Evolutionary conservation across 2,113 vertebrate species (phyloP), one percentile per base, ranked within the genome.

Genomic region (Vulpes lagopus): DNA sequence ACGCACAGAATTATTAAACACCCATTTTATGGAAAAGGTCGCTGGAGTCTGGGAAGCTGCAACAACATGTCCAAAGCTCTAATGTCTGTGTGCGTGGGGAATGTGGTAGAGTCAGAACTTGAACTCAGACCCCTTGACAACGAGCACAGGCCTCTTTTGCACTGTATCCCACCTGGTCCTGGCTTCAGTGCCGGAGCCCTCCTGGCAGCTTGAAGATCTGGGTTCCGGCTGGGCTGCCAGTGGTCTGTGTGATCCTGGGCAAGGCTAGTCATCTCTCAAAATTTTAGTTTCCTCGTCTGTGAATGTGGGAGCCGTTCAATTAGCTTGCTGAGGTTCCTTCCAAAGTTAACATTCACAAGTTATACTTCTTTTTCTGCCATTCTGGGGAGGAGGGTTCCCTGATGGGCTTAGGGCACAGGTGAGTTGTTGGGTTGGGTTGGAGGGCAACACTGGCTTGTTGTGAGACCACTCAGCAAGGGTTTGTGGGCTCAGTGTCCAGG

Each of bases 21-120:
- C 5, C 14, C 43, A 43, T 86, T 91, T 94, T 82, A 35, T 38
- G 55, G 81, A 81, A 51, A 35, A 91, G 74, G 59, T 84, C 89
- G 1, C 2, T 88, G 84, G 89, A 91, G 71, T 67, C 76, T 32
- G 81, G 57, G 79, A 67, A 91, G 17, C 82, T 85, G 32, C 59
- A 78, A 49, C n/a, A 89, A 86, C 73, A 38, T 10, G 6, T 64
- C 88, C 17, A 38, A 57, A 95, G 84, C 32, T 69, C 87, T 65
- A 15, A 17, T 43, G 23, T 55, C 71, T 60, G 35, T 5, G 8
- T 60, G 64, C 15, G 2, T 6, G 49, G 25, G 67, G 8, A 32
- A 49, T 49, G 23, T 32, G 84, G 57, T 30, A 53, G 73, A 43
- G 11, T 11, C 2, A 0, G 4, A 35, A 91, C 83, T 89, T 53